Base-by-base conservation (phyloP, 2,888 invertebrate species). In the Caenorhabditis wallacei region DNA sequence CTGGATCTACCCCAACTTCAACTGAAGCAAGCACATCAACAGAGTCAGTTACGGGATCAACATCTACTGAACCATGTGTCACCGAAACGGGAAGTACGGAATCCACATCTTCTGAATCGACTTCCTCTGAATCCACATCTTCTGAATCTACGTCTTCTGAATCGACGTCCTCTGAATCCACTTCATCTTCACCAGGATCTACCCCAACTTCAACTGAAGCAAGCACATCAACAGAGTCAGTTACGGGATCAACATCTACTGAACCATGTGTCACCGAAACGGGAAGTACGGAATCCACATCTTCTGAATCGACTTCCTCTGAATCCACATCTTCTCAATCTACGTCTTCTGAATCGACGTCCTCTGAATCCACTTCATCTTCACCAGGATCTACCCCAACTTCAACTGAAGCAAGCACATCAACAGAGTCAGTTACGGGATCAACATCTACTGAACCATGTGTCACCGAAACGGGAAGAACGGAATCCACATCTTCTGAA, bases 251-350 rank as follows among this genome's bases (percentile, higher is more conserved):
- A 5, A 26, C 54, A 26, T 22, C 54, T 22, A 16, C 26, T 13
- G 54, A 26, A 54, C 54, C 26, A 54, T 54, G 26, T n/a, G 26
- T 26, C 2, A 54, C 54, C 2, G 54, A 26, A 54, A 16, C 54
- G 1, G 54, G 11, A 4, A 54, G 16, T 16, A 26, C 54, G 1
- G 54, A 54, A 26, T 54, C 54, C 2, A 16, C 26, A 10, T 2
- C 54, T 16, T 43, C 43, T 8, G 30, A 8, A 30, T 30, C 30
- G 30, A 43, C n/a, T n/a, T n/a, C n/a, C n/a, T n/a, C n/a, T n/a
- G n/a, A n/a, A n/a, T n/a, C n/a, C n/a, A n/a, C n/a, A n/a, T n/a
- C n/a, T n/a, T n/a, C n/a, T n/a, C n/a, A 53, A 53, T 53, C 51
- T 22, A 26, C 54, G n/a, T 3, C 54, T 11, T 26, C 54, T n/a